A percentile compares a stretch with the other conserved stretches of the same genome.
Evolutionary conservation across 2,888 invertebrate genomes (phyloP).

Genomic region (Drosophila hamatofila): DNA sequence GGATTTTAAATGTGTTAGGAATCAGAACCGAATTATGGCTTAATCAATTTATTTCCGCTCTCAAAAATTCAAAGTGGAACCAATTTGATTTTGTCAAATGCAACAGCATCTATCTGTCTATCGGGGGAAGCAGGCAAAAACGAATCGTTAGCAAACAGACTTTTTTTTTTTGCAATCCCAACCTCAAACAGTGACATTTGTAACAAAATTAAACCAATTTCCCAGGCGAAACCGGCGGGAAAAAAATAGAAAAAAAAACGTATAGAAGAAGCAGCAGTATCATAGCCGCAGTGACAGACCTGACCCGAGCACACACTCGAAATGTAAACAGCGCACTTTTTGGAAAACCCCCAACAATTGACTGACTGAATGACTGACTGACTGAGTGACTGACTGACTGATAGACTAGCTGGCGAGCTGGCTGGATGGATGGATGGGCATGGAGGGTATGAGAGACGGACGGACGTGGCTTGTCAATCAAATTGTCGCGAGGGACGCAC

Average conservation of each 20-base stretch:
- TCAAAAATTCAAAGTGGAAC: conserved; percentile 12
- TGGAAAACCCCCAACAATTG: conserved; percentile 40
- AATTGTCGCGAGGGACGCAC: conserved; percentile 74
- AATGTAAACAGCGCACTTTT: conserved; percentile 53
- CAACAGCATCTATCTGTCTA: not conserved
- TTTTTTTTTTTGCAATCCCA: conserved; percentile 25
- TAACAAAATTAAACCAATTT: conserved; percentile 69
- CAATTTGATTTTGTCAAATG: conserved; percentile 24
- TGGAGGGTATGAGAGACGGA: not conserved
- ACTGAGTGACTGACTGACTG: not conserved
- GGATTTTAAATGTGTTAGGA: not conserved
- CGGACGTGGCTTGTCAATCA: conserved; percentile 67
- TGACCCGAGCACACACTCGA: conserved; percentile 41
- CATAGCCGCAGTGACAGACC: conserved; percentile 32
- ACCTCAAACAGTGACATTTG: conserved; percentile 52
- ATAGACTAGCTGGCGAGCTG: not conserved
- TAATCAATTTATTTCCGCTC: conserved; percentile 26
- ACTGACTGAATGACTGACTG: conserved; percentile 29
- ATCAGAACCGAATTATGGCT: not conserved
- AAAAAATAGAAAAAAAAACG: conserved; percentile 2
- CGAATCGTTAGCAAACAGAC: conserved; percentile 41
- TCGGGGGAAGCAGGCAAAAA: conserved; percentile 8
- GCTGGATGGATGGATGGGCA: not conserved
- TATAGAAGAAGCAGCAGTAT: conserved; percentile 29
- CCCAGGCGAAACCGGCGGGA: conserved; percentile 14